Base-by-base conservation (phyloP, 2,888 invertebrate species). In the Miltochrista miniata region DNA sequence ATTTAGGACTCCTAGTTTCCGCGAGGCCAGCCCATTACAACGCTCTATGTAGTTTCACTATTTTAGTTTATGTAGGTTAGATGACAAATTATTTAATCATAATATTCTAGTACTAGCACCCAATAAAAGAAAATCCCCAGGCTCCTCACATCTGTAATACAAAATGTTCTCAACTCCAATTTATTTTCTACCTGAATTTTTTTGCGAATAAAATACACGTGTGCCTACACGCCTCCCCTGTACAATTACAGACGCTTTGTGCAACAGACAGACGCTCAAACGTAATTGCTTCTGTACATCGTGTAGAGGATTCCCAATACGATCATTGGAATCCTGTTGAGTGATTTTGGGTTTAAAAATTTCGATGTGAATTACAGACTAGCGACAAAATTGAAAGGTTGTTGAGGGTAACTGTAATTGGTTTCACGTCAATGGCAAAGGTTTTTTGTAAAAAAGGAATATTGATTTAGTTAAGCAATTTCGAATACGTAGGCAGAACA, bases 261-360 rank as follows among this genome's bases (percentile, higher is more conserved):
- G 67, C 37, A 51, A 45, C 60, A 69, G 70, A 66, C 66, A 69
- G 70, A 46, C 52, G 51, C 50, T n/a, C 59, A 54, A 52, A 53
- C 63, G 63, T 67, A 67, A 67, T 67, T 69, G 67, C 51, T 69
- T 66, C 59, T 66, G 55, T 59, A 59, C 54, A 56, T 49, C 48
- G 56, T 47, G 54, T 59, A 64, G 63, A 67, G 68, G 56, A 64
- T 67, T 54, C n/a, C n/a, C n/a, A n/a, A n/a, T n/a, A n/a, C 51
- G 56, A 61, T 42, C 45, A 51, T 9, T 11, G 33, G 37, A 43
- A 49, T 39, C 33, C 44, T 42, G 38, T 44, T 15, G 44, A 34
- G 14, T 34, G 12, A 29, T 35, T 44, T 24, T 7, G n/a, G 18
- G 24, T 7, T 48, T 48, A 9, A 36, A 37, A 37, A 37, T 15